Base-by-base conservation (phyloP, 2,888 invertebrate genomes). In the Heliconius sara region DNA sequence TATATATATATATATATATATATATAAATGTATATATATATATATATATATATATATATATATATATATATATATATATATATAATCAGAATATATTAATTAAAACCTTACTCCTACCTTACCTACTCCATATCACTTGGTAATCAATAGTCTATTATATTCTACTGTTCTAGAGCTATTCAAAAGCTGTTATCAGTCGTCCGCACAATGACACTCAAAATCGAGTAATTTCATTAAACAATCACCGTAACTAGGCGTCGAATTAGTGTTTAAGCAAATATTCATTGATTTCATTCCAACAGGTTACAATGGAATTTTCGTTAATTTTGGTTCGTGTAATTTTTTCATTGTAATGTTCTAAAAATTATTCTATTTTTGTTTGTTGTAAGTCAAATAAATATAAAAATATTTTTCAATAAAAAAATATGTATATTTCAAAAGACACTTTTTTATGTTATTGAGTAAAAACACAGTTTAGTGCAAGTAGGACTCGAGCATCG, bases 201-300 rank as follows among this genome's bases (percentile, higher is more conserved):
- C 39, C 39, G 10, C 30, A 52, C n/a, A 73, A 73, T 60, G 34
- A 25, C 19, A 73, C 73, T 73, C 25, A 16, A 70, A 47, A 16
- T 39, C 16, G 52, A 72, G 72, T 34, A 60, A 60, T 60, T 39
- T 73, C 60, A 73, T 60, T 60, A 60, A 73, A 25, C 34, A 13
- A n/a, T 25, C 30, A 57, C 0, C 16, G 34, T 57, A 39, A 60
- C 57, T 34, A 57, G 60, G 6, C 73, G 25, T 34, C n/a, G 39
- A 34, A 60, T 73, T 34, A 73, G 25, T 60, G 12, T 39, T 34
- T 73, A 16, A 12, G n/a, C 30, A 73, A 34, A 73, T 60, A 73
- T 7, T 70, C 16, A 70, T 47, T 25, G 25, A 47, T 16, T 70
- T 7, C 1, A 13, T 47, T 13, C 43, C 4, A 47, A 13, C 13